phyloP scores from a whole-genome alignment of 2,888 invertebrate genomes.

The Antheraea yamamai region DNA sequence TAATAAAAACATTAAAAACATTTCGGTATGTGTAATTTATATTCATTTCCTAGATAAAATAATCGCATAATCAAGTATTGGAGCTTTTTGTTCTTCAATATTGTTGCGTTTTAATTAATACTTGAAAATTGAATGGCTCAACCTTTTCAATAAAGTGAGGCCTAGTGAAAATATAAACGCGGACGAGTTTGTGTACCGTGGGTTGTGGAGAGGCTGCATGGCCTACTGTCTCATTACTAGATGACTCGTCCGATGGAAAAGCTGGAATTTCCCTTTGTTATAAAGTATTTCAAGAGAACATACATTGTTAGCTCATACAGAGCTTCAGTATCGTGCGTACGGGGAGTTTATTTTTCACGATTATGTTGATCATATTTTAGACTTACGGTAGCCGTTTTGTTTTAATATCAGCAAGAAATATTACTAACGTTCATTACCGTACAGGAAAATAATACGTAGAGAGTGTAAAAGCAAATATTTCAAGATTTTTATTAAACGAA shows the following conservation, averaged over 20 bases:
- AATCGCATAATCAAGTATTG: neutral
- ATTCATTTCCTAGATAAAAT: neutral
- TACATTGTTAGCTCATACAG: constrained; percentile 28
- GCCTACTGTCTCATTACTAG: constrained; percentile 68
- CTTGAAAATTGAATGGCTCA: neutral
- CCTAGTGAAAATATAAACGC: constrained; percentile 57
- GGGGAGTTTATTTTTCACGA: constrained; percentile 29
- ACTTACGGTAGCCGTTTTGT: neutral
- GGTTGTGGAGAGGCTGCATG: constrained; percentile 44
- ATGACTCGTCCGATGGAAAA: constrained; percentile 64
- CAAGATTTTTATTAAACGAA: no score
- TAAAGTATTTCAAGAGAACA: constrained; percentile 47
- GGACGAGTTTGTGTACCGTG: constrained; percentile 42
- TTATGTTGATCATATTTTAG: neutral
- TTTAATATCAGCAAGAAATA: neutral
- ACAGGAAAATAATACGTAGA: neutral
- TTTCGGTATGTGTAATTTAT: neutral
- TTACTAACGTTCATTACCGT: neutral
- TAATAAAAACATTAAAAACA: neutral
- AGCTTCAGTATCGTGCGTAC: constrained; percentile 23
- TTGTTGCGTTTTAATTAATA: neutral
- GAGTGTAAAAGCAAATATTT: neutral
- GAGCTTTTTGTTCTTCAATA: neutral
- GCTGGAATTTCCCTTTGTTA: constrained; percentile 67
- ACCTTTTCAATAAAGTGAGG: constrained; percentile 38